Percentiles rank a stretch among this genome's conserved stretches.
These are phyloP conservation scores for Watsonalla cultraria DNA, from an alignment of 2,888 invertebrate species.

Conservation along the genomic window DNA sequence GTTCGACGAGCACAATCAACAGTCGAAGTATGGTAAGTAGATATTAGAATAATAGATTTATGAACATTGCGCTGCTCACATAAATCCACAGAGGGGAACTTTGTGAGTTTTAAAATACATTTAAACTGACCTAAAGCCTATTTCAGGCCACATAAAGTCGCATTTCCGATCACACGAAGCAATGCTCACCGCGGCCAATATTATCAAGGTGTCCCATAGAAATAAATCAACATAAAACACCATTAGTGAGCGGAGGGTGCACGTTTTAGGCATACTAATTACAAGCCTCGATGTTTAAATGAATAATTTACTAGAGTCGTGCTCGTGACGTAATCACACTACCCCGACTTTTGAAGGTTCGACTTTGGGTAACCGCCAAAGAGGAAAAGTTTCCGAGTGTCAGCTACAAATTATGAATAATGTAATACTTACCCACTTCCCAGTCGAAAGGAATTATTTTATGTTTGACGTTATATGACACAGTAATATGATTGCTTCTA, in stretches of 20 bases:
- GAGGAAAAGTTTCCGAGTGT: slow-evolving; percentile 25
- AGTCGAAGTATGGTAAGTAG: no score
- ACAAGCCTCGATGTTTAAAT: slow-evolving; percentile 25
- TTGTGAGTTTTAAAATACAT: no score
- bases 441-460: background rate
- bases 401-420: slow-evolving; percentile 30
- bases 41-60: no score
- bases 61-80: no score
- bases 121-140: background rate
- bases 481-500: no score
- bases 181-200: background rate
- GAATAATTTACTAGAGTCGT: slow-evolving; percentile 34
- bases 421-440: slow-evolving; percentile 13
- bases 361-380: slow-evolving; percentile 31
- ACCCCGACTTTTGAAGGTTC: slow-evolving; percentile 1
- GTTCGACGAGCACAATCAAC: no score
- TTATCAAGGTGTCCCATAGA: slow-evolving; percentile 1
- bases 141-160: background rate
- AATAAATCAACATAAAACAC: slow-evolving; percentile 13
- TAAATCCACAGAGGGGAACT: no score
- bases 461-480: background rate
- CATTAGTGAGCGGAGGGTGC: slow-evolving; percentile 14
- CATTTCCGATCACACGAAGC: background rate
- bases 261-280: slow-evolving; percentile 34
- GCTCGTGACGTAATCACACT: slow-evolving; percentile 2